Evolutionary conservation across 2,888 invertebrate genomes (phyloP).

Genomic region (Ommatoiulus sabulosus): DNA sequence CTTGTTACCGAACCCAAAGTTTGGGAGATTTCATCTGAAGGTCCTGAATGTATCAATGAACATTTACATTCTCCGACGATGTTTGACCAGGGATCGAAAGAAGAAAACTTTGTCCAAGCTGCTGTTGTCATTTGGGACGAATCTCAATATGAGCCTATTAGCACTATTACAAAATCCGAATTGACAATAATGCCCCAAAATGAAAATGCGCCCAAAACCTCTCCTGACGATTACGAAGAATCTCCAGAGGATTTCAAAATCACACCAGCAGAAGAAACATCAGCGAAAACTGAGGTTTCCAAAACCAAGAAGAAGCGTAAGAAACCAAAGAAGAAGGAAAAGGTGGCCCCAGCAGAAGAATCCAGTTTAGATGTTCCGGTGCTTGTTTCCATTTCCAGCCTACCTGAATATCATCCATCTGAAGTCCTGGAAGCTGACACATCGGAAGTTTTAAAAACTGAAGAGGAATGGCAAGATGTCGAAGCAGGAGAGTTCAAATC

Average conservation of each 20-base stretch:
- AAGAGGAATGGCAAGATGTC: background rate
- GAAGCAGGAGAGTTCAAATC: background rate
- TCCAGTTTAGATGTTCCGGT: background rate
- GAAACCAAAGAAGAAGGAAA: conserved; percentile 32
- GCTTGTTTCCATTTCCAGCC: background rate
- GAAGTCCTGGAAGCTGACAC: background rate
- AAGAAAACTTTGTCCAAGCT: background rate
- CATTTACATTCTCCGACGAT: no score
- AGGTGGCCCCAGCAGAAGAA: background rate
- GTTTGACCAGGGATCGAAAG: background rate
- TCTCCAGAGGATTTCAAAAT: background rate
- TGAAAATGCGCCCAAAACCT: background rate
- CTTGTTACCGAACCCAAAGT: background rate
- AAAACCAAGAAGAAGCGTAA: conserved; percentile 25
- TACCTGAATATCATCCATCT: background rate
- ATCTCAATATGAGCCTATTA: background rate
- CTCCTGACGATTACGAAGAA: background rate
- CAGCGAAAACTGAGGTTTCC: background rate
- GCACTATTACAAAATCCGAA: background rate
- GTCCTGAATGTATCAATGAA: background rate
- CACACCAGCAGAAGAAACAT: background rate
- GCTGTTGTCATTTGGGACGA: background rate
- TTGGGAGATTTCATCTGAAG: background rate
- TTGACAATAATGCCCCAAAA: background rate
- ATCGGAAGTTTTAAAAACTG: background rate